phyloP scores from a whole-genome alignment of 2,113 vertebrate species.

The Lepus europaeus region DNA sequence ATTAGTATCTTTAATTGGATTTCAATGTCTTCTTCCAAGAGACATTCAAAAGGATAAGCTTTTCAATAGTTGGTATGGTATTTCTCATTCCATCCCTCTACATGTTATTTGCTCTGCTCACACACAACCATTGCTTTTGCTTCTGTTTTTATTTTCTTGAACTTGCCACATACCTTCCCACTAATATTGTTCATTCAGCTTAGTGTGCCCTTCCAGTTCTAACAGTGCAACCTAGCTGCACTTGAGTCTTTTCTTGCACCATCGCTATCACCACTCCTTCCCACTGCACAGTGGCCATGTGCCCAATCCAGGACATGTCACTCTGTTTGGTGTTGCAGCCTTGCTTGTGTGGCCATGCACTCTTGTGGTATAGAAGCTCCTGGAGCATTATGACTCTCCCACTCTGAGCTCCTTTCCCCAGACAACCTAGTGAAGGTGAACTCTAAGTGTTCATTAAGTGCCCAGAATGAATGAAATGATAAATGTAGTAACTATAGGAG shows the following conservation, averaged over 20 bases:
- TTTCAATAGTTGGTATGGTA: not conserved
- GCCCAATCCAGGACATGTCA: not conserved
- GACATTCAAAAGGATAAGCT: not conserved
- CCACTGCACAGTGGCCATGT: not conserved
- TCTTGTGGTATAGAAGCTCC: not conserved
- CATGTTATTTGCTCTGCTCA: not conserved
- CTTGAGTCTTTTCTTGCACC: not conserved
- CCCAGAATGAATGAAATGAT: constrained; percentile 48
- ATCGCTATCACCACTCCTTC: not conserved
- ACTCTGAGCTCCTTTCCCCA: constrained; percentile 11
- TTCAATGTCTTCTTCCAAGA: not conserved
- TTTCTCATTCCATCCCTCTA: not conserved
- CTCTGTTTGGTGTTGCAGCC: not conserved
- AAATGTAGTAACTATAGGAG: constrained; percentile 37
- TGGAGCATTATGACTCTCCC: not conserved
- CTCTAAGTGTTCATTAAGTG: constrained; percentile 44
- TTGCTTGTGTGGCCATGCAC: not conserved
- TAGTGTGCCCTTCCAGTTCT: not conserved
- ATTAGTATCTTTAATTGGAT: constrained; percentile 12
- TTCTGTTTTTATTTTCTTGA: not conserved
- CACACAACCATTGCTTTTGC: not conserved
- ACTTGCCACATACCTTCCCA: not conserved
- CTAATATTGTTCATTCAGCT: not conserved
- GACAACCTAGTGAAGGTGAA: not conserved
- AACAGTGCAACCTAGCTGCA: not conserved